A percentile compares a stretch with the other conserved stretches of the same genome.
Evolutionary conservation across 2,888 invertebrate genomes (phyloP).

Genomic region (Nebria salina): DNA sequence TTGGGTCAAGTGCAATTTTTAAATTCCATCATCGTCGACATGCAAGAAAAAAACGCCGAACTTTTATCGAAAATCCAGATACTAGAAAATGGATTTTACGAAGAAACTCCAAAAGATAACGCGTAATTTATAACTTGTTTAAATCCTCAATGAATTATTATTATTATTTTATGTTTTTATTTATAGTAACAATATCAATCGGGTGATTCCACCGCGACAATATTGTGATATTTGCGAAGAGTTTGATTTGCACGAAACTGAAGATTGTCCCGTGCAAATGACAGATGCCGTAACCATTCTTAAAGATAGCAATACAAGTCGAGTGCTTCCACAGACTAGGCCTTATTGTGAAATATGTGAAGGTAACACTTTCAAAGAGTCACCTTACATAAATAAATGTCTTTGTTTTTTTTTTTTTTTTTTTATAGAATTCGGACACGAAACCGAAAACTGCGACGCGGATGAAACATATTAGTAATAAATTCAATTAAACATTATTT

Average conservation of each 20-base stretch:
- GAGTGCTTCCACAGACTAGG: slow-evolving; percentile 65
- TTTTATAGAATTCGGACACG: slow-evolving; percentile 87
- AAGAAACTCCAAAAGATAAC: slow-evolving; percentile 12
- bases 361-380: slow-evolving; percentile 66
- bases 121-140: neutral
- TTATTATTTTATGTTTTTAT: neutral
- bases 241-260: slow-evolving; percentile 97
- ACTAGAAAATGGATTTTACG: slow-evolving; percentile 71
- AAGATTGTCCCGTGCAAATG: slow-evolving; percentile 92
- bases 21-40: slow-evolving; percentile 96
- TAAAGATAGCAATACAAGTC: slow-evolving; percentile 54
- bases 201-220: slow-evolving; percentile 75
- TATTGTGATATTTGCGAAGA: slow-evolving; percentile 98
- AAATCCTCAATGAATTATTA: neutral
- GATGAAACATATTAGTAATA: slow-evolving; percentile 76
- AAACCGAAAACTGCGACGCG: slow-evolving; percentile 86
- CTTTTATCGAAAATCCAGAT: slow-evolving; percentile 81
- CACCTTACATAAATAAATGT: neutral
- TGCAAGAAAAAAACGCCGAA: slow-evolving; percentile 92
- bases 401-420: slow-evolving; percentile 61
- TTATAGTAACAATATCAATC: slow-evolving; percentile 47
- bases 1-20: slow-evolving; percentile 88
- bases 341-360: slow-evolving; percentile 95
- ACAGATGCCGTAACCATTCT: slow-evolving; percentile 62
- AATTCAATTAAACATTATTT: neutral